Conservation (phyloP, 2,113 vertebrate genomes). For the Chloropsis hardwickii region DNA sequence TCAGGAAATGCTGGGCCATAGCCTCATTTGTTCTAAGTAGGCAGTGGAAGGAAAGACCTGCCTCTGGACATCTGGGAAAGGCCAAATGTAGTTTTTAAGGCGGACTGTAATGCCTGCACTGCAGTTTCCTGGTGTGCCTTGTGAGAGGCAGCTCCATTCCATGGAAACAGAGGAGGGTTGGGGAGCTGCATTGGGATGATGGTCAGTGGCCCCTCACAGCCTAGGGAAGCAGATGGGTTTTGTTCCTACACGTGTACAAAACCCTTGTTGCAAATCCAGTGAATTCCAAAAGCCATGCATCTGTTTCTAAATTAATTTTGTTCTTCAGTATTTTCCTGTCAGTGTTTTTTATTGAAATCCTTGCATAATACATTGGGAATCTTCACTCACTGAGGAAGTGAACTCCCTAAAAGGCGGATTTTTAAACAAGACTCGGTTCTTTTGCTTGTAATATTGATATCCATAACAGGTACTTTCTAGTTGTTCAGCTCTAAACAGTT, state of each 20-base stretch:
- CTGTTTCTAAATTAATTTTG: background rate
- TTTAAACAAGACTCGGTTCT: background rate
- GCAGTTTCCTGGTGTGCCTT: background rate
- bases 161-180: background rate
- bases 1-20: background rate
- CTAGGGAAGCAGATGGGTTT: background rate
- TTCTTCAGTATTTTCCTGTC: background rate
- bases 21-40: background rate
- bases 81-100: background rate
- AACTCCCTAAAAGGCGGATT: background rate
- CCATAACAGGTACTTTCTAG: background rate
- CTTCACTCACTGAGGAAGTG: background rate
- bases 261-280: background rate
- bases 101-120: background rate
- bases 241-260: fast-evolving
- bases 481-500: background rate
- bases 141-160: background rate
- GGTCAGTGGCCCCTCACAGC: background rate
- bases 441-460: background rate
- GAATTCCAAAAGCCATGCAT: background rate
- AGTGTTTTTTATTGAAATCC: background rate
- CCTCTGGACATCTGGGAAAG: background rate
- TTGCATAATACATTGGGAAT: background rate
- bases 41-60: background rate
- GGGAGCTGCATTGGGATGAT: background rate